Conservation (phyloP, 2,113 vertebrate genomes). For the Nerophis lumbriciformis region DNA sequence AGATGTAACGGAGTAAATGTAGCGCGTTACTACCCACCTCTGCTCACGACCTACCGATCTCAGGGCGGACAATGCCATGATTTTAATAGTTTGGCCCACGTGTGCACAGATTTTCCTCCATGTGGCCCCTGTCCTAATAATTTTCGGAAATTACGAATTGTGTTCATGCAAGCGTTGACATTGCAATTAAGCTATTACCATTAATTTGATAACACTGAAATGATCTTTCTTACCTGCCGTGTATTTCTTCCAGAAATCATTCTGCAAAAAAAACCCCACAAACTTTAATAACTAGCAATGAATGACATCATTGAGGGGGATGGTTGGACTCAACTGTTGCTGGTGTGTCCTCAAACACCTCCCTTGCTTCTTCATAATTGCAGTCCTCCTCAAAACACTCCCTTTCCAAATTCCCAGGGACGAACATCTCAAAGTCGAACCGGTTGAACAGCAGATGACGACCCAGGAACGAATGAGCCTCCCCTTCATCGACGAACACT, state of each 20-base stretch:
- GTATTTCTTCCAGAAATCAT: conserved; percentile 84
- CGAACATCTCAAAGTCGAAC: conserved; percentile 91
- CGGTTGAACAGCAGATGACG: conserved; percentile 86
- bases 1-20: no score
- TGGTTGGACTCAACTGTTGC: conserved; percentile 75
- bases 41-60: no score
- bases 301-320: background rate
- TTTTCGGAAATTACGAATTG: no score
- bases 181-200: no score
- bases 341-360: conserved; percentile 82
- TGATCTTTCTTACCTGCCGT: conserved; percentile 67
- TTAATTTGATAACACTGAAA: background rate
- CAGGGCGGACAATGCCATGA: no score
- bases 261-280: conserved; percentile 63
- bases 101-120: no score
- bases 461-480: conserved; percentile 81
- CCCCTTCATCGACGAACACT: conserved; percentile 84
- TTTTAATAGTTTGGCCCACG: no score
- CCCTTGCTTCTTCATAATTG: conserved; percentile 91
- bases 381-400: conserved; percentile 92
- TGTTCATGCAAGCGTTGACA: no score
- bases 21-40: no score
- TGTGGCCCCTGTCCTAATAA: no score
- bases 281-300: background rate
- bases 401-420: conserved; percentile 83